Base-by-base conservation (phyloP, 1,140 invertebrate genomes). In the Drosophila equinoxialis region DNA sequence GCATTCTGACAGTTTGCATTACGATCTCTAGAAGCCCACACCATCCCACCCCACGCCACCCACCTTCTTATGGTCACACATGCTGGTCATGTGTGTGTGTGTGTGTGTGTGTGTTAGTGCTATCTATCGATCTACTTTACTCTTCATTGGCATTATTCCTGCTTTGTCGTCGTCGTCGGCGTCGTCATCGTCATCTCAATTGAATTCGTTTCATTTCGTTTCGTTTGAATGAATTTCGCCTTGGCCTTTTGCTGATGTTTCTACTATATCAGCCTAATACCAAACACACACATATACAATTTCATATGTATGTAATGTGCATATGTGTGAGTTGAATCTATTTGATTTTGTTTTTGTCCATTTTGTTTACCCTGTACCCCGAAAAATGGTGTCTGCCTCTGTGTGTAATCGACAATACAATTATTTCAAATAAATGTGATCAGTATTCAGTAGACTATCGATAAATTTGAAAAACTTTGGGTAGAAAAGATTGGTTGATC, bases 1-100 rank as follows among this genome's bases (percentile, higher is more conserved):
- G 84, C 84, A 87, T 89, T 87, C 83, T 87, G 83, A 87, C 83
- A 87, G 83, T 87, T 89, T 87, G 83, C 83, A 87, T 87, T 87
- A 87, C 83, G 83, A 83, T 71, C 75, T 72, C 67, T 73, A 68
- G 17, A 55, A 23, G 35, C 58, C 42, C 70, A 6, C 30, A 33
- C 10, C 63, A 23, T n/a, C 0, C 20, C 5, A 54, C 11, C 55
- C 30, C 54, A 26, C 23, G 3, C 3, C 23, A 26, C 41, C 35
- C 30, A 5, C 23, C 13, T 3, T 39, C 11, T 39, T 23, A 35
- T 58, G 75, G 72, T 79, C 79, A 79, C 79, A 83, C 76, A 83
- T 76, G 75, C 79, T 69, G 74, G 57, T 13, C 74, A 80, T 65
- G 54, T 30, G 42, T 35, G 30, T 57, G 58, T 70, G 58, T 63